These are phyloP conservation scores for Eupithecia centaureata DNA, from an alignment of 2,888 invertebrate species.

Conservation along the genomic window DNA sequence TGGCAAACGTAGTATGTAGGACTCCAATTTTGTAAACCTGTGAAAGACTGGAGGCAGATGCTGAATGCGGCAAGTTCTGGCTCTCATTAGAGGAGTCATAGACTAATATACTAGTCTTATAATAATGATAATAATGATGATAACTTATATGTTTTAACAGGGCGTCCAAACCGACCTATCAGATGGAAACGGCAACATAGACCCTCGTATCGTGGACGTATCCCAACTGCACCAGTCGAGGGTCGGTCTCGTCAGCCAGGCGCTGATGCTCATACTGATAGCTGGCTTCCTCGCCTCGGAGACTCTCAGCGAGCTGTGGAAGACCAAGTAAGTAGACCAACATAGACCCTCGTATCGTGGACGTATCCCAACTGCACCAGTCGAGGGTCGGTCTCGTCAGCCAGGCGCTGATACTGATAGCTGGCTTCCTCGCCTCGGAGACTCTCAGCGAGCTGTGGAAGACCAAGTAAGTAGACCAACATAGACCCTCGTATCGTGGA, in stretches of 20 bases:
- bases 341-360: slow-evolving; percentile 63
- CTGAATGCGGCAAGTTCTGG: too few relatives aligned
- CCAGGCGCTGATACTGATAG: slow-evolving; percentile 94
- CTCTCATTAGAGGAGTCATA: too few relatives aligned
- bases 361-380: slow-evolving; percentile 95
- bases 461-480: slow-evolving; percentile 87
- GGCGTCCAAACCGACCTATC: slow-evolving; percentile 73
- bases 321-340: slow-evolving; percentile 88
- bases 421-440: slow-evolving; percentile 95
- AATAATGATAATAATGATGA: too few relatives aligned
- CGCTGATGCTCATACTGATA: slow-evolving; percentile 94
- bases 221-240: slow-evolving; percentile 96
- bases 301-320: slow-evolving; percentile 96
- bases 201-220: slow-evolving; percentile 86
- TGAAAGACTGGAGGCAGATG: too few relatives aligned
- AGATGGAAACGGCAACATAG: slow-evolving; percentile 64
- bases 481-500: slow-evolving; percentile 74
- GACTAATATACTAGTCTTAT: too few relatives aligned
- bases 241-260: slow-evolving; percentile 94
- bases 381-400: slow-evolving; percentile 94
- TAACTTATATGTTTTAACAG: too few relatives aligned
- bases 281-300: slow-evolving; percentile 95
- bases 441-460: slow-evolving; percentile 97
- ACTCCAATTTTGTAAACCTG: too few relatives aligned
- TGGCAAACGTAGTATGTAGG: too few relatives aligned